Evolutionary conservation across 1,140 invertebrate genomes (phyloP), one percentile per base, ranked within the genome.

Genomic region (Bombus huntii): DNA sequence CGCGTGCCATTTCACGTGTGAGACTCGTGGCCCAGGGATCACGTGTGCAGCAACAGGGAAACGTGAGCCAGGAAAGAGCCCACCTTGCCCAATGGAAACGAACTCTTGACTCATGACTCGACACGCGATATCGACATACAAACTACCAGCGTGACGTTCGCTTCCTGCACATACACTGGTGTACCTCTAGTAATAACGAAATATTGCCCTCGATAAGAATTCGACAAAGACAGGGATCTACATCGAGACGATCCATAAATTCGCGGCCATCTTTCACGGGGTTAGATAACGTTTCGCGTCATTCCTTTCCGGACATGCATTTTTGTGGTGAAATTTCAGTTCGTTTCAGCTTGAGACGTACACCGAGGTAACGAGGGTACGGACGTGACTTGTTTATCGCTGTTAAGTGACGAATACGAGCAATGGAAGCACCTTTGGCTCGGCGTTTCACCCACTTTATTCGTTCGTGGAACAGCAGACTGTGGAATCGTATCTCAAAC

Each of bases 1-100:
- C 89, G 80, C 86, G 86, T 87, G 87, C 81, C 88, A 70, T 82
- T 87, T 86, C 89, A 76, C 88, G 84, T 87, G 78, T 68, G 53
- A 80, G 76, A 65, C 73, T 44, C 57, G 73, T 57, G 31, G 5
- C 62, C 3, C n/a, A 65, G 44, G 22, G 83, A 77, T 86, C 87
- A 71, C 83, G 83, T 77, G 84, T 80, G 81, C 65, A 81, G 77
- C 72, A 31, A 31, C 62, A 71, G 37, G 65, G 59, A 39, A 65
- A 71, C 83, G 76, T 72, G 79, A 66, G 70, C 42, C 34, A 47
- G 44, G 42, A 85, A 78, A 71, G 74, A 83, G 79, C 59, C 70
- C 28, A 39, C 31, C 44, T 47, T 66, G 71, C 37, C 79, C 74
- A 39, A 75, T 81, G 74, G 70, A 87, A 87, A 86, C 71, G 76